These are phyloP conservation scores for Gymnoscelis rufifasciata DNA, from an alignment of 2,888 invertebrate genomes.

Conservation along the genomic window DNA sequence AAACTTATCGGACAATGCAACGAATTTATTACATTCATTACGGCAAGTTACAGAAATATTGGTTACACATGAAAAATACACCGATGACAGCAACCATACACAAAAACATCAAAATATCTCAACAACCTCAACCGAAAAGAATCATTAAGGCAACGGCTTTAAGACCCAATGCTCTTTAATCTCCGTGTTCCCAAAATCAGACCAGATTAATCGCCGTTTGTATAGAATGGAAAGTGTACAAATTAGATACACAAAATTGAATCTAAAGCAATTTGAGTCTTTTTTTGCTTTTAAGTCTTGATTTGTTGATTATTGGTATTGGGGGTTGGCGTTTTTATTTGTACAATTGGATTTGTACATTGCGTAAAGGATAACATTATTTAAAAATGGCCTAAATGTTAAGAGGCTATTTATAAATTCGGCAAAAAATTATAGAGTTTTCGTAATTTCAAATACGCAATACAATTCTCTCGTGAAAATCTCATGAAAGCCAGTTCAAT, in stretches of 20 bases:
- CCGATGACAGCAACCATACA: constrained; percentile 56
- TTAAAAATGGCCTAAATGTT: too few species aligned
- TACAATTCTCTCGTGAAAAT: too few species aligned
- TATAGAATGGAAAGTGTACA: constrained; percentile 59
- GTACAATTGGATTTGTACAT: too few species aligned
- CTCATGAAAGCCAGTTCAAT: too few species aligned
- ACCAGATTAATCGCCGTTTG: constrained; percentile 63
- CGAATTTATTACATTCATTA: constrained; percentile 73
- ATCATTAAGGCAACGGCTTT: constrained; percentile 6
- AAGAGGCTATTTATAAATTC: too few species aligned
- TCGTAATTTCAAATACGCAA: too few species aligned
- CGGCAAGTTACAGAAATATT: constrained; percentile 63
- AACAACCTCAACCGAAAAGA: constrained; percentile 17
- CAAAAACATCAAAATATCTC: constrained; percentile 28
- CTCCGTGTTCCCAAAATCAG: constrained; percentile 54
- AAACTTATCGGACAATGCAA: constrained; percentile 36
- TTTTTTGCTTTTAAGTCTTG: constrained; percentile 43
- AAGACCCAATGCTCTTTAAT: constrained; percentile 17
- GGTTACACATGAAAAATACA: constrained; percentile 62
- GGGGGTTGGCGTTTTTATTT: neutral
- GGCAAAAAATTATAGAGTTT: too few species aligned
- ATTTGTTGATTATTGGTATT: constrained; percentile 33
- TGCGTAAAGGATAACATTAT: neutral
- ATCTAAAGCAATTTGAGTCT: constrained; percentile 46
- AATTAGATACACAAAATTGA: constrained; percentile 69